Evolutionary conservation across 2,113 vertebrate species (phyloP), one percentile per base, ranked within the genome.

Genomic region (Indicator maculatus): DNA sequence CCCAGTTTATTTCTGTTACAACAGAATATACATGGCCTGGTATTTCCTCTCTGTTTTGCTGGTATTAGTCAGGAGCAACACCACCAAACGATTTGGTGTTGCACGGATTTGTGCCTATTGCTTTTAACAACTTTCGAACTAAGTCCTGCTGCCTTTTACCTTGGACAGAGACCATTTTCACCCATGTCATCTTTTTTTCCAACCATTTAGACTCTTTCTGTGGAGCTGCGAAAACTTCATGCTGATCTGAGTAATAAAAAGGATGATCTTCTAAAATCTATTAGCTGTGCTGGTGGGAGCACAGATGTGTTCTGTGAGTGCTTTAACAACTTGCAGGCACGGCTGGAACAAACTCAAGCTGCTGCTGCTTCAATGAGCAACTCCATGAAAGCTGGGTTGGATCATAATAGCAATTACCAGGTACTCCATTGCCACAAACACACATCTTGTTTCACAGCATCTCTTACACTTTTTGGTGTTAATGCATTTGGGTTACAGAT

Each of bases 331-430:
- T 85, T 99, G 74, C 96, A 96, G 47, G 86, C 92, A 2, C 90
- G 96, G 52, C 94, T 99, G 47, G 93, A 97, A 41, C 96, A 93
- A 76, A 93, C 98, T 6, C 98, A 97, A 83, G 94, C 91, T 4
- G 84, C 91, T 3, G 90, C 98, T 65, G 95, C 73, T 75, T 97
- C 94, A 33, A 97, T 96, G 96, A 97, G 97, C 96, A 97, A 89
- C 83, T 97, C 97, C n/a, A 96, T 99, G 79, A 97, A 97, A 72
- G 91, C 96, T 12, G 97, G 97, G 52, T 96, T 98, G 47, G 97
- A 98, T 91, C 97, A 98, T 38, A 93, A 92, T 5, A 93, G 60
- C 38, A 95, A 97, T 89, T 98, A 98, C 24, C 98, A 98, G 98
- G 98, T 98, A 97, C 9, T 44, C 28, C 58, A 77, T 82, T 83